Evolutionary conservation across 2,888 invertebrate species (phyloP).

Genomic region (Poecilus cupreus): DNA sequence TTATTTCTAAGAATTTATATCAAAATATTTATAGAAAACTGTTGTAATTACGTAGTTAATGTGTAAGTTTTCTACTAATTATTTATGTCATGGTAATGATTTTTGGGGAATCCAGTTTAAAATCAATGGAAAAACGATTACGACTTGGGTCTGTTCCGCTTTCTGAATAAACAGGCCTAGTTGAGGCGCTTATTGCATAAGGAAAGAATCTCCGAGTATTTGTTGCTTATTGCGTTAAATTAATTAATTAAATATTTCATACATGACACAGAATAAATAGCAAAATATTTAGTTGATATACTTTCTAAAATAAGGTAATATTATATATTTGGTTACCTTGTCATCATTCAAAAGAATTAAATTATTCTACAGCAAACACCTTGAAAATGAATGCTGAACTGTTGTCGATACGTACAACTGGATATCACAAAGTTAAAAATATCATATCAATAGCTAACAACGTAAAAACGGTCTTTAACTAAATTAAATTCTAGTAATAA

Average conservation of each 20-base stretch:
- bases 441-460: slow-evolving; percentile 10
- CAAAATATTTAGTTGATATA: slow-evolving; percentile 36
- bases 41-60: neutral
- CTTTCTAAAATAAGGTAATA: slow-evolving; percentile 53
- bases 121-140: neutral
- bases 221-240: slow-evolving; percentile 37
- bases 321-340: slow-evolving; percentile 58
- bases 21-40: neutral
- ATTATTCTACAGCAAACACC: neutral
- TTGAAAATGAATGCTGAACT: neutral
- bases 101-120: neutral
- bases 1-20: neutral
- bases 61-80: neutral
- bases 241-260: slow-evolving; percentile 43
- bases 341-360: neutral
- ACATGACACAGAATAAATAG: slow-evolving; percentile 55
- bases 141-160: neutral
- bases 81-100: neutral
- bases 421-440: slow-evolving; percentile 43
- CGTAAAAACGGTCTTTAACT: neutral
- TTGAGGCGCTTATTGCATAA: too few relatives aligned
- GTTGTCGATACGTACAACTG: slow-evolving; percentile 10
- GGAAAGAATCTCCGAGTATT: slow-evolving; percentile 21
- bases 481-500: neutral
- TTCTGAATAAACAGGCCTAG: too few relatives aligned